Evolutionary conservation across 2,113 vertebrate genomes (phyloP), one percentile per base, ranked within the genome.

Genomic region (Centropus bengalensis): DNA sequence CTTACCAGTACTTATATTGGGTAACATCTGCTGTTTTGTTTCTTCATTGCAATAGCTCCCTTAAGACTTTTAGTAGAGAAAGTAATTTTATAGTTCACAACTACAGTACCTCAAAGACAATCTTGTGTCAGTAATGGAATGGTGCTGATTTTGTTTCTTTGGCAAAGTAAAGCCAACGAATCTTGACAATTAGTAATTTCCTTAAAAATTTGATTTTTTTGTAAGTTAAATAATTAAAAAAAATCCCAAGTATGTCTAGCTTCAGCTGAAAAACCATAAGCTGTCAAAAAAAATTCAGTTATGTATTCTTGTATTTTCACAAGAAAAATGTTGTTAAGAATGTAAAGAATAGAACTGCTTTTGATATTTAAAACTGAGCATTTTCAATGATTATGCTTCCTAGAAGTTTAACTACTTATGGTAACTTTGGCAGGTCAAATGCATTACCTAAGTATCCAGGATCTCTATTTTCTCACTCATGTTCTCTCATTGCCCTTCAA

Each of bases 1-100:
- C 74, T 96, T 95, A 87, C 42, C 66, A 91, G 59, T 93, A 62
- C 89, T 84, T 94, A 44, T 36, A 60, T 27, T 91, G 91, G 64
- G 71, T 87, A 95, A 84, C 88, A 96, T 93, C 82, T 97, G 80
- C 85, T 97, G 96, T 95, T 97, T 96, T 88, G 60, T 78, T 96
- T 94, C 92, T 82, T 94, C 81, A 75, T 91, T 94, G 77, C 91
- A 94, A 96, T 86, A 88, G 94, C 93, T 95, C 96, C 88, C 92
- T 75, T 74, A 96, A 88, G 92, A 94, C 82, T 92, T 63, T 93
- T 54, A 77, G 32, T 92, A 47, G 83, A 93, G 90, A 91, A 83
- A 88, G 63, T 73, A n/a, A 95, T 95, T 74, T 85, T 92, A 83
- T 40, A 91, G 51, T 89, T 93, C 52, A 60, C 81, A 95, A 71